phyloP scores from a whole-genome alignment of 2,888 invertebrate genomes.

The Metalampra italica region DNA sequence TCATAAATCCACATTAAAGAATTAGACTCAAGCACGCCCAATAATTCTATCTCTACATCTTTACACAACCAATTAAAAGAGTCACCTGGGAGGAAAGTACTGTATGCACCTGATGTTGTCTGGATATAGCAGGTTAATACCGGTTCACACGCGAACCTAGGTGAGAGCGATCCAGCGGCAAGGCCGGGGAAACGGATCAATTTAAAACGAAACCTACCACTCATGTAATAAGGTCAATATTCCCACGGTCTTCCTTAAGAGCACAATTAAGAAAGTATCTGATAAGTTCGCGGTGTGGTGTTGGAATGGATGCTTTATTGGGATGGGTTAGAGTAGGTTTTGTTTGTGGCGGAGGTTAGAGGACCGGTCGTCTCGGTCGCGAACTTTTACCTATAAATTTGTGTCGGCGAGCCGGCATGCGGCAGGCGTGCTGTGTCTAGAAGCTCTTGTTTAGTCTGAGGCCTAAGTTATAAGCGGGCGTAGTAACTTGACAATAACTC shows the following conservation, averaged over 20 bases:
- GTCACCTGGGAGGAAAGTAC: constrained; percentile 44
- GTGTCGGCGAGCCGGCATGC: constrained; percentile 67
- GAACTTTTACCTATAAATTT: constrained; percentile 80
- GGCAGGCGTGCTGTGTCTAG: constrained; percentile 57
- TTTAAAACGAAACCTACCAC: constrained; percentile 50
- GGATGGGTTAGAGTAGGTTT: constrained; percentile 46
- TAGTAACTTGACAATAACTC: background rate
- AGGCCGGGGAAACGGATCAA: constrained; percentile 62
- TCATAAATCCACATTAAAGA: constrained; percentile 64
- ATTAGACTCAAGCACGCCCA: constrained; percentile 64
- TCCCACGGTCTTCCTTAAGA: constrained; percentile 50
- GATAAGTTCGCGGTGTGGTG: constrained; percentile 45
- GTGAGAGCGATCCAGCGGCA: constrained; percentile 76
- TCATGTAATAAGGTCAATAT: constrained; percentile 60
- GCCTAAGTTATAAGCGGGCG: constrained; percentile 36
- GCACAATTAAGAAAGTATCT: constrained; percentile 77
- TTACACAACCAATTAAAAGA: constrained; percentile 58
- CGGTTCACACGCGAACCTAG: constrained; percentile 76
- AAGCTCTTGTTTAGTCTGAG: constrained; percentile 38
- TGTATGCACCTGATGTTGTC: constrained; percentile 56
- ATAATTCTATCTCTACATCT: constrained; percentile 54
- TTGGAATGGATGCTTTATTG: constrained; percentile 47
- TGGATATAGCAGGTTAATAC: constrained; percentile 67
- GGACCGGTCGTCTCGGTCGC: constrained; percentile 73
- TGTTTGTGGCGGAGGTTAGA: constrained; percentile 16